A percentile compares a stretch with the other conserved stretches of the same genome.
Conservation (phyloP, 2,113 vertebrate genomes). For the Columba livia region DNA sequence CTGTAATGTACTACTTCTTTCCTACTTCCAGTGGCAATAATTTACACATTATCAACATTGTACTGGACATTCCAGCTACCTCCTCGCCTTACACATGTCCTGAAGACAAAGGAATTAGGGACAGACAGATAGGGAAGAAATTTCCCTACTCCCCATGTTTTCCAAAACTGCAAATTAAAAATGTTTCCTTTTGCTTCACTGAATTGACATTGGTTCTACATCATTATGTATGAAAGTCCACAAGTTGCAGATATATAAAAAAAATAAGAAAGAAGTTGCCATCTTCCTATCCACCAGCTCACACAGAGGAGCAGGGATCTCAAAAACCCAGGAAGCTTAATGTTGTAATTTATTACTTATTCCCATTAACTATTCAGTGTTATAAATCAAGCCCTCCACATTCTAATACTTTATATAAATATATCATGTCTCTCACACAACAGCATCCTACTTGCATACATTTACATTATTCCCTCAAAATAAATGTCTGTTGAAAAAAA, state of each 20-base stretch:
- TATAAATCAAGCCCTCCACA: constrained; percentile 60
- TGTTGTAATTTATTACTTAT: constrained; percentile 40
- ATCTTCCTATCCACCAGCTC: neutral
- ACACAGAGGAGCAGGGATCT: neutral
- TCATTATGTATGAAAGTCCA: neutral
- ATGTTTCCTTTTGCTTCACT: neutral
- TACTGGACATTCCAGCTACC: neutral
- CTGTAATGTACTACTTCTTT: neutral
- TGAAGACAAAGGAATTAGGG: too few relatives aligned
- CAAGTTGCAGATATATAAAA: neutral
- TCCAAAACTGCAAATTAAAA: neutral
- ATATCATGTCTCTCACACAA: constrained; percentile 33
- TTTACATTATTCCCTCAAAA: constrained; percentile 13
- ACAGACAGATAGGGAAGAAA: neutral
- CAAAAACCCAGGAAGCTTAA: neutral
- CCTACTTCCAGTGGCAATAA: neutral
- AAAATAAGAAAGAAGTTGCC: neutral
- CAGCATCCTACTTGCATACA: constrained; percentile 19
- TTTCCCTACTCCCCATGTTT: neutral
- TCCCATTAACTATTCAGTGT: constrained; percentile 33
- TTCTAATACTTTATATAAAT: constrained; percentile 41
- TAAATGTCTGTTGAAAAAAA: constrained; percentile 10
- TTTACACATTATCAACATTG: neutral
- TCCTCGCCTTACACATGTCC: too few relatives aligned
- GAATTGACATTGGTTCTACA: neutral